Evolutionary conservation across 2,797 vertebrate genomes (phyloP).

Genomic region (Poecilia wingei): DNA sequence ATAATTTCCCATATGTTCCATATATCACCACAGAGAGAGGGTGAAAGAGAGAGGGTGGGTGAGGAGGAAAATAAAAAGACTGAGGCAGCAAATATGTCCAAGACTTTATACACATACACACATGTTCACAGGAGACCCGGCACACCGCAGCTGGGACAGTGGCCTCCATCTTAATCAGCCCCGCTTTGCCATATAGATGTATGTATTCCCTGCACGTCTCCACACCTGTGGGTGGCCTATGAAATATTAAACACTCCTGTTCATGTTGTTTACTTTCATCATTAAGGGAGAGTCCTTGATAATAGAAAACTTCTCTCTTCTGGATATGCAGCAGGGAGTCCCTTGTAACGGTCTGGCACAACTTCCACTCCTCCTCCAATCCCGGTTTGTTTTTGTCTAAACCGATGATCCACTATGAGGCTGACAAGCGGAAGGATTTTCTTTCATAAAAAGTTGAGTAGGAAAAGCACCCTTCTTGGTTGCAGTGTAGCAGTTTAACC

Average conservation of each 20-base stretch:
- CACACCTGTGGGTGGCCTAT: slow-evolving; percentile 74
- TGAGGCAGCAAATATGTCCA: slow-evolving; percentile 57
- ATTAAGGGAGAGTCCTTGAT: slow-evolving; percentile 65
- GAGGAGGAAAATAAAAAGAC: slow-evolving; percentile 39
- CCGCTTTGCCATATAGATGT: slow-evolving; percentile 48
- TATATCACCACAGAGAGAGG: slow-evolving; percentile 79
- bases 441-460: slow-evolving; percentile 47
- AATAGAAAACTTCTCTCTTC: slow-evolving; percentile 65
- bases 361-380: slow-evolving; percentile 50
- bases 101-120: slow-evolving; percentile 25
- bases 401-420: slow-evolving; percentile 50
- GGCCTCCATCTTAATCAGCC: slow-evolving; percentile 58
- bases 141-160: slow-evolving; percentile 55
- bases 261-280: slow-evolving; percentile 76
- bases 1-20: slow-evolving; percentile 85
- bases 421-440: slow-evolving; percentile 55
- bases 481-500: slow-evolving; percentile 17
- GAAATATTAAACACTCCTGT: slow-evolving; percentile 75
- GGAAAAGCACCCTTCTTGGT: slow-evolving; percentile 46
- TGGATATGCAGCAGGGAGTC: slow-evolving; percentile 58
- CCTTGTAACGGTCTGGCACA: slow-evolving; percentile 56
- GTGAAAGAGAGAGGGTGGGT: slow-evolving; percentile 45
- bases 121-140: slow-evolving; percentile 39
- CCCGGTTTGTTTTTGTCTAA: slow-evolving; percentile 63
- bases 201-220: slow-evolving; percentile 60